Conservation (phyloP, 2,113 vertebrate genomes). For the Nesoenas mayeri region DNA sequence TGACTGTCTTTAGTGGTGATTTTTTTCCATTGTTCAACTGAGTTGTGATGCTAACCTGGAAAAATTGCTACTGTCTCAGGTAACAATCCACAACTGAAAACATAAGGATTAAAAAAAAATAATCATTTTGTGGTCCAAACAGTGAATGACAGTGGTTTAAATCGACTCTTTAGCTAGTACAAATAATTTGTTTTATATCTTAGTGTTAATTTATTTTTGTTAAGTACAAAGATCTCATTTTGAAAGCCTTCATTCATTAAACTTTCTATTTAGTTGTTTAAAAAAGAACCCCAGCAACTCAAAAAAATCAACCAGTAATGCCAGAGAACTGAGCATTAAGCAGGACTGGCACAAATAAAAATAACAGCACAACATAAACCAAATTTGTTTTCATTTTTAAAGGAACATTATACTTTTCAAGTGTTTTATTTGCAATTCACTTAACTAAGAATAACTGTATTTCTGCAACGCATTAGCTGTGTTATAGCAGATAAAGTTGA, state of each 20-base stretch:
- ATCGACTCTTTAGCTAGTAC: background rate
- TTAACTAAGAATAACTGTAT: background rate
- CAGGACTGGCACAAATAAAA: background rate
- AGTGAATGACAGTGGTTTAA: background rate
- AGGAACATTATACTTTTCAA: background rate
- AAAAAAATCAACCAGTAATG: background rate
- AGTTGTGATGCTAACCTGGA: slow-evolving; percentile 28
- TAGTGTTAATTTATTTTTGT: background rate
- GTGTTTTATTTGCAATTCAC: background rate
- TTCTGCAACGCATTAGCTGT: background rate
- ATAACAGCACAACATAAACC: background rate
- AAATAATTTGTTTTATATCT: background rate
- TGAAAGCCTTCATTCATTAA: background rate
- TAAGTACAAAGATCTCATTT: background rate
- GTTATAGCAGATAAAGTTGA: background rate
- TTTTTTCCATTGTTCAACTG: slow-evolving; percentile 59
- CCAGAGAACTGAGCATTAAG: background rate
- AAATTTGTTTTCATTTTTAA: background rate
- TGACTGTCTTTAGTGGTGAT: slow-evolving; percentile 17
- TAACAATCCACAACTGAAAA: background rate
- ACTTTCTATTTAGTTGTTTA: background rate
- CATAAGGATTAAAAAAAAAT: background rate
- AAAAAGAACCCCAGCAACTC: background rate
- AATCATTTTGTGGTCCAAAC: background rate
- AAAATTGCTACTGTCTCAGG: background rate